These are phyloP conservation scores for Cephus cinctus DNA, from an alignment of 1,140 invertebrate genomes.

Conservation along the genomic window DNA sequence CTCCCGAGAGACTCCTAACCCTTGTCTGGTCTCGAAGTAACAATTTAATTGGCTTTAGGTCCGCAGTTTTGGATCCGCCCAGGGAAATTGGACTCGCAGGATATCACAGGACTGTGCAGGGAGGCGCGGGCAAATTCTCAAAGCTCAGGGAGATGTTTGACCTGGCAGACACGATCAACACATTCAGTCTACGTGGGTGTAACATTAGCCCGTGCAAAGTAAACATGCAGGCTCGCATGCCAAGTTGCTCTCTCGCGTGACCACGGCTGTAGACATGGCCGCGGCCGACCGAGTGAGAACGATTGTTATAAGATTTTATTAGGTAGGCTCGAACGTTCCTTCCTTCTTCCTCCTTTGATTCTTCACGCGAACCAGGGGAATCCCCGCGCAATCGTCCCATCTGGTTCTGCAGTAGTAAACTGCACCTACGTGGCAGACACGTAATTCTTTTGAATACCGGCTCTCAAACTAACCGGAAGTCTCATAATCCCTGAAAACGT, in stretches of 20 bases:
- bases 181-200: conserved; percentile 30
- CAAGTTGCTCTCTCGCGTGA: conserved; percentile 28
- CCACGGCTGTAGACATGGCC: conserved; percentile 25
- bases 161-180: conserved; percentile 30
- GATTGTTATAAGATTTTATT: conserved; percentile 31
- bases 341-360: too few species aligned
- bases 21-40: too few species aligned
- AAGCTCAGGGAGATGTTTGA: conserved; percentile 40
- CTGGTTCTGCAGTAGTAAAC: too few species aligned
- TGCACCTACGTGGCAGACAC: too few species aligned
- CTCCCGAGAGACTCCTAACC: too few species aligned
- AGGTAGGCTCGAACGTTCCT: not conserved
- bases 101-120: too few species aligned
- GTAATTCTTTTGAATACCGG: too few species aligned
- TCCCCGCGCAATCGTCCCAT: not conserved
- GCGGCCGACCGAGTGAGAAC: conserved; percentile 30
- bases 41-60: too few species aligned
- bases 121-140: conserved; percentile 18
- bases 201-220: conserved; percentile 36
- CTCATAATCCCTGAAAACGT: too few species aligned
- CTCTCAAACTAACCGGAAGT: too few species aligned
- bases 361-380: not conserved
- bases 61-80: too few species aligned
- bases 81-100: conserved; percentile 14
- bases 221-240: conserved; percentile 39